Evolutionary conservation across 2,888 invertebrate genomes (phyloP).

Genomic region (Girardia tigrina): DNA sequence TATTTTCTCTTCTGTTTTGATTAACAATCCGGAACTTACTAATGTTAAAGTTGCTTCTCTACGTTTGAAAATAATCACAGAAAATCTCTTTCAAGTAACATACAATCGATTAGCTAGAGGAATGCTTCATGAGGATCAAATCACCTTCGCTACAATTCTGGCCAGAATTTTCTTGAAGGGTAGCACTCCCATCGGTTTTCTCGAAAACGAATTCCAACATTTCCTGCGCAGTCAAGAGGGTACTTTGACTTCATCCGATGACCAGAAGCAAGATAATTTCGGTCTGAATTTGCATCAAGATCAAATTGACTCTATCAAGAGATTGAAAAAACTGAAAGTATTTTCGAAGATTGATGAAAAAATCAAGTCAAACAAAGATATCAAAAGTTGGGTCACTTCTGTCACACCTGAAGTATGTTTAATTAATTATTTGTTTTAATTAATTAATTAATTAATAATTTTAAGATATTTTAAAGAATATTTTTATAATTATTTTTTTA

Average conservation of each 20-base stretch:
- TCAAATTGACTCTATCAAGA: conserved; percentile 35
- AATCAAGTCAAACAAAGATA: conserved; percentile 54
- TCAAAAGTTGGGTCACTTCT: conserved; percentile 73
- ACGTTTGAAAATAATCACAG: conserved; percentile 72
- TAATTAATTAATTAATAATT: conserved; percentile 67
- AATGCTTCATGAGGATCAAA: conserved; percentile 87
- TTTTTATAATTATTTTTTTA: too few species aligned
- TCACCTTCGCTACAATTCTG: conserved; percentile 84
- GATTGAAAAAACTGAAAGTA: conserved; percentile 60
- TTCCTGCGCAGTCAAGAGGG: conserved; percentile 75
- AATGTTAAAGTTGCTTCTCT: conserved; percentile 69
- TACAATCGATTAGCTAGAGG: conserved; percentile 89
- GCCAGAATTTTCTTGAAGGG: conserved; percentile 62
- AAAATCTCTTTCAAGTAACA: conserved; percentile 76
- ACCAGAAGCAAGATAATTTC: background rate
- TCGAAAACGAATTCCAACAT: conserved; percentile 74
- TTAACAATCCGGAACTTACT: conserved; percentile 65
- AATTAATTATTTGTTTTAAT: too few species aligned
- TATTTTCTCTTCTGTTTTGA: conserved; percentile 82
- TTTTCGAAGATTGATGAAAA: conserved; percentile 61
- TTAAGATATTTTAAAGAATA: too few species aligned
- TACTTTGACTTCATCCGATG: conserved; percentile 54
- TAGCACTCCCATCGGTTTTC: conserved; percentile 40
- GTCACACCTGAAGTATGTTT: conserved; percentile 91
- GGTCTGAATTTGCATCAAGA: conserved; percentile 27